Base-by-base conservation (phyloP, 2,113 vertebrate species). In the Salvelinus fontinalis region DNA sequence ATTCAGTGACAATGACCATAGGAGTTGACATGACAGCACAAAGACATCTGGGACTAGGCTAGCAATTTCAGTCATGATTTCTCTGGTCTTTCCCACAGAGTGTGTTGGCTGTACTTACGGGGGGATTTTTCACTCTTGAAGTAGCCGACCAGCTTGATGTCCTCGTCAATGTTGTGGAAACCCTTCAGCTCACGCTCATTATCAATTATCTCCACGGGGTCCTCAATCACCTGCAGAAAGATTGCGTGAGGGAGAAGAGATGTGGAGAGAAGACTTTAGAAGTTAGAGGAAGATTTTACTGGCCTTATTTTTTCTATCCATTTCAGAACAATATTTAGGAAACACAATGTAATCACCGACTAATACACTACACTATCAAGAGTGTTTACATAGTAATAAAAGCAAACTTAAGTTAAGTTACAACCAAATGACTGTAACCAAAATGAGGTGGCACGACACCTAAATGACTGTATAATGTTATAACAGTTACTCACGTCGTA, bases 81-180 rank as follows among this genome's bases (percentile, higher is more conserved):
- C 51, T 54, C 16, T 3, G 51, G 16, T 3, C 51, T 16, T 54
- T 54, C 12, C 13, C 16, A 7, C 51, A 14, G 51, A 18, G 51
- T 54, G 18, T 14, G 16, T 22, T 34, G 5, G 64, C 80, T 59
- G 26, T 67, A 95, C 95, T 20, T 91, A 98, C 96, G 93, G 66
- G 94, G 86, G 18, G 96, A 97, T 74, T 90, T 94, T 75, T 95
- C 93, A 71, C 75, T 96, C 89, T 96, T 97, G 93, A 98, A 97
- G 86, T 93, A 97, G 77, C 96, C 96, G 0, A 96, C 95, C 82
- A 97, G 92, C 86, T 94, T 97, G 88, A 93, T 96, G 77, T 95
- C 95, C 6, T 98, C 96, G 0, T 97, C 95, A 0, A 96, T 92
- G 79, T 95, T 95, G 87, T 94, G 82, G 70, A 98, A 97, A 0